Conservation (phyloP, 2,113 vertebrate species). For the Leptosomus discolor region DNA sequence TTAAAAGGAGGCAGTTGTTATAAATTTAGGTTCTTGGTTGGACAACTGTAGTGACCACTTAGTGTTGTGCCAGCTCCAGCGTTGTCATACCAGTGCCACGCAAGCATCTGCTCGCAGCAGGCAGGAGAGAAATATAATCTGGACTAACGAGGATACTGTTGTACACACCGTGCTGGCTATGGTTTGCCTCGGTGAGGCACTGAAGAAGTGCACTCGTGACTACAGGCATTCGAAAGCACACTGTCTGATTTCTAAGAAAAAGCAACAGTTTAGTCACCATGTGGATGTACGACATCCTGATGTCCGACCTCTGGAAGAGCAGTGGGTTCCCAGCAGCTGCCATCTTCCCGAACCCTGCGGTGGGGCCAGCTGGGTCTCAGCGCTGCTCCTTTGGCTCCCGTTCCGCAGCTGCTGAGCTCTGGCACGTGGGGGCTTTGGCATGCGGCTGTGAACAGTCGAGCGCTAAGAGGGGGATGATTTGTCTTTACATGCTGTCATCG, state of each 20-base stretch:
- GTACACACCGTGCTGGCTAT: neutral
- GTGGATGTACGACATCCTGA: accelerated
- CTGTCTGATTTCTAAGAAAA: neutral
- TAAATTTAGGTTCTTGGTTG: constrained; percentile 14
- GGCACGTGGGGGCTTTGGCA: neutral
- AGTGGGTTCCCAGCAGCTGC: neutral
- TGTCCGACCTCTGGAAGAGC: neutral
- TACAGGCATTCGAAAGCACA: accelerated
- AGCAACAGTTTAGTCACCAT: neutral
- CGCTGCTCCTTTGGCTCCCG: accelerated
- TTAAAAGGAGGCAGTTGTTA: neutral
- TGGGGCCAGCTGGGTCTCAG: neutral
- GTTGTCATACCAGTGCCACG: neutral
- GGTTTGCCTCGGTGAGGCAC: neutral
- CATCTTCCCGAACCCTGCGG: neutral
- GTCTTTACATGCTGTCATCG: neutral
- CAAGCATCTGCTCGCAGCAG: neutral
- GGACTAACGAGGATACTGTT: neutral
- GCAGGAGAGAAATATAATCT: neutral
- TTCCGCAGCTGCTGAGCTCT: neutral
- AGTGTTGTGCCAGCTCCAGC: neutral
- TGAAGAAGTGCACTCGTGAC: neutral
- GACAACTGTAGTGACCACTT: neutral
- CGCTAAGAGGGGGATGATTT: neutral
- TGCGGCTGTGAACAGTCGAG: neutral